Percentiles rank a stretch among this genome's conserved stretches.
phyloP scores from a whole-genome alignment of 2,113 vertebrate genomes.

The Petaurus breviceps region DNA sequence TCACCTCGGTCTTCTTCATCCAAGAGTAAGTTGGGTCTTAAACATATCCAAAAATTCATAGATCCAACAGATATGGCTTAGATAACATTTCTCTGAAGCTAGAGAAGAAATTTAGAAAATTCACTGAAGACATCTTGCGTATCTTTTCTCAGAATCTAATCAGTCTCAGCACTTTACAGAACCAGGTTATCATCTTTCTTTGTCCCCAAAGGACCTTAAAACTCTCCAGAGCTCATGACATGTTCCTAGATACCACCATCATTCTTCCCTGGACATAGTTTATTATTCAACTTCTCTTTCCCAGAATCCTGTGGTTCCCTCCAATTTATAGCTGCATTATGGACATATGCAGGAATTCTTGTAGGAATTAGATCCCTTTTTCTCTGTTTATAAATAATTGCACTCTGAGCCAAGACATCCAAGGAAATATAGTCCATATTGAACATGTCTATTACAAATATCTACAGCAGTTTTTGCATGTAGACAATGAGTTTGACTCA shows the following conservation, averaged over 20 bases:
- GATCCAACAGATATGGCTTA: background rate
- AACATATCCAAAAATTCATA: background rate
- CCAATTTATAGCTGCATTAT: background rate
- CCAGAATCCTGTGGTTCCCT: background rate
- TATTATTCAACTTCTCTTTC: background rate
- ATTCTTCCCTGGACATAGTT: background rate
- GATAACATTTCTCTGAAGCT: background rate
- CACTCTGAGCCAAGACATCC: background rate
- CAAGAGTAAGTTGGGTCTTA: background rate
- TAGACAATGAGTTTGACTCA: background rate
- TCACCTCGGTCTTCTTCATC: background rate
- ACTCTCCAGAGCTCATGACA: background rate
- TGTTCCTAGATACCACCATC: background rate
- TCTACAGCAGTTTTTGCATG: background rate
- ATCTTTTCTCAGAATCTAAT: background rate
- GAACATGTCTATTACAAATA: background rate
- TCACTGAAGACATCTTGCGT: background rate
- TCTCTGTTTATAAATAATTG: background rate
- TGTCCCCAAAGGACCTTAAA: background rate
- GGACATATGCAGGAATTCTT: background rate
- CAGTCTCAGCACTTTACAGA: background rate
- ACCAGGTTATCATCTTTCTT: background rate
- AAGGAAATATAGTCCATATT: background rate
- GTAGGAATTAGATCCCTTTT: background rate
- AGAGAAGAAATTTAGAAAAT: background rate